A percentile compares a stretch with the other conserved stretches of the same genome.
These are phyloP conservation scores for Orchestes rusci DNA, from an alignment of 2,888 invertebrate genomes.

Conservation along the genomic window DNA sequence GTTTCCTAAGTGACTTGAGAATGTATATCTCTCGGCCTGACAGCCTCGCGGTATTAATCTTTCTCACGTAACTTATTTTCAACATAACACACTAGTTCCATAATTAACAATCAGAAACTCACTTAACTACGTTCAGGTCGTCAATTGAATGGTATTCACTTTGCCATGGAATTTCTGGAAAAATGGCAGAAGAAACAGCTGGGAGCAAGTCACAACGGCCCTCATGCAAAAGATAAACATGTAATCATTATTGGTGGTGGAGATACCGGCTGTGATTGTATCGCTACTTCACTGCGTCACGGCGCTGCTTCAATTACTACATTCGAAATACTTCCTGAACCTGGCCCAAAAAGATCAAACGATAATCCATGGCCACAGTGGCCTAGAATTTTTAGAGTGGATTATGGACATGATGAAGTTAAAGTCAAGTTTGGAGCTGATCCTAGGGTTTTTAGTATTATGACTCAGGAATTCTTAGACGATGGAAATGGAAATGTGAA, in stretches of 20 bases:
- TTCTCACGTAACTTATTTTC: too few relatives aligned
- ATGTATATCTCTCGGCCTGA: too few relatives aligned
- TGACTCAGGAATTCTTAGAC: slow-evolving; percentile 91
- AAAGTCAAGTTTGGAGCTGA: slow-evolving; percentile 85
- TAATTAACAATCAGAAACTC: too few relatives aligned
- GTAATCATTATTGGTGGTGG: slow-evolving; percentile 85
- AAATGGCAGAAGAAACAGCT: slow-evolving; percentile 93
- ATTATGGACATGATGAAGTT: slow-evolving; percentile 96
- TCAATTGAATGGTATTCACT: slow-evolving; percentile 87
- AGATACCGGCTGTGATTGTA: slow-evolving; percentile 94
- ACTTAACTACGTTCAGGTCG: slow-evolving; percentile 52
- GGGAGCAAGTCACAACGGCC: slow-evolving; percentile 50
- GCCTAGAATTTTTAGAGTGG: slow-evolving; percentile 92
- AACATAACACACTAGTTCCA: too few relatives aligned
- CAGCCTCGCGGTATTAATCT: too few relatives aligned
- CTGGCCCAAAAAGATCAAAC: slow-evolving; percentile 66
- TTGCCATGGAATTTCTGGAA: slow-evolving; percentile 96
- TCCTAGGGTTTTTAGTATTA: slow-evolving; percentile 87
- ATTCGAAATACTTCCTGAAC: slow-evolving; percentile 95
- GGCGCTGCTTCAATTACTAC: slow-evolving; percentile 87
- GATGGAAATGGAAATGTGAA: slow-evolving; percentile 84
- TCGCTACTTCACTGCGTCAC: slow-evolving; percentile 91
- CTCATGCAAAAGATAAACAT: slow-evolving; percentile 86
- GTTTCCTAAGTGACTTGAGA: too few relatives aligned
- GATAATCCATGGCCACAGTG: slow-evolving; percentile 99